Percentiles rank a stretch among this genome's conserved stretches.
phyloP scores from a whole-genome alignment of 2,888 invertebrate genomes.

The Clistopyga incitator region DNA sequence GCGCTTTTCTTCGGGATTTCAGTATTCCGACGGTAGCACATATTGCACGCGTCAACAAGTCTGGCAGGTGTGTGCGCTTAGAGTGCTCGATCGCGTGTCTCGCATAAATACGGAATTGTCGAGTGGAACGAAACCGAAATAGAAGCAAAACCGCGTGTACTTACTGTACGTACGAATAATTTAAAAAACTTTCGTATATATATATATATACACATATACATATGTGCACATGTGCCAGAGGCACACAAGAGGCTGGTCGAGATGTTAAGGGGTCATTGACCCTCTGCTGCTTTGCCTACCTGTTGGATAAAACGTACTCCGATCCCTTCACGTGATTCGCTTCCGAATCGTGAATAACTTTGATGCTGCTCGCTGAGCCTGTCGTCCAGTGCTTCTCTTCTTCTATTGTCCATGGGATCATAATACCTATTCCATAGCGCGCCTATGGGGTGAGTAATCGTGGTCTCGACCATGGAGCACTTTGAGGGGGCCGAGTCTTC shows the following conservation, averaged over 20 bases:
- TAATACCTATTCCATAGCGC: background rate
- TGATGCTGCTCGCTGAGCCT: background rate
- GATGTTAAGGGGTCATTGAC: constrained; percentile 46
- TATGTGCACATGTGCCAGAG: background rate
- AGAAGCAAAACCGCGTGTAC: constrained; percentile 52
- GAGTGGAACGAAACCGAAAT: constrained; percentile 53
- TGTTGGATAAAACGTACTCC: constrained; percentile 12
- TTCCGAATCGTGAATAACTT: constrained; percentile 45
- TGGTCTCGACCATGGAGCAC: background rate
- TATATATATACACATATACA: too few species aligned
- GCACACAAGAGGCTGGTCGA: constrained; percentile 5
- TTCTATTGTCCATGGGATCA: constrained; percentile 21
- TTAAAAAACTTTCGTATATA: background rate
- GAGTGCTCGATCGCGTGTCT: constrained; percentile 56
- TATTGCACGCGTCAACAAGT: constrained; percentile 64
- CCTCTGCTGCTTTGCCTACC: constrained; percentile 11
- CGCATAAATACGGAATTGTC: constrained; percentile 56
- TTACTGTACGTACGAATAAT: constrained; percentile 40
- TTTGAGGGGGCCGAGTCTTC: background rate
- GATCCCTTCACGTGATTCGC: constrained; percentile 47
- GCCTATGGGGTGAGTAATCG: constrained; percentile 21
- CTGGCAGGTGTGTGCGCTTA: constrained; percentile 64
- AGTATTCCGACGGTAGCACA: constrained; percentile 50
- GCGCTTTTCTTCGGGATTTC: background rate
- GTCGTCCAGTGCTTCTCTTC: constrained; percentile 9